Conservation (phyloP, 2,113 vertebrate species). For the Lamprotornis superbus region DNA sequence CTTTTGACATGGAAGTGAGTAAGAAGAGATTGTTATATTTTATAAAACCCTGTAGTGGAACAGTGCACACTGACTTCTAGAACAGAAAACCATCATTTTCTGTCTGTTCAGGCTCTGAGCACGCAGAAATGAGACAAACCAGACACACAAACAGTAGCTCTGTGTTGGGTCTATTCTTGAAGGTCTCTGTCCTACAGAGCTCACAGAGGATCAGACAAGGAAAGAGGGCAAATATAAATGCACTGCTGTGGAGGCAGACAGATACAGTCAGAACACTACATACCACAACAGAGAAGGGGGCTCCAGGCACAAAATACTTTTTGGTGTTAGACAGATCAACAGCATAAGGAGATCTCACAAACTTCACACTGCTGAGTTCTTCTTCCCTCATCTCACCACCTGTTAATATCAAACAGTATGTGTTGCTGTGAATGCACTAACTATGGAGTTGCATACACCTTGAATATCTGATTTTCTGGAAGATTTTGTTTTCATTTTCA, state of each 20-base stretch:
- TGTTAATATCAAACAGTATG: not conserved
- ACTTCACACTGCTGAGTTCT: slow-evolving; percentile 70
- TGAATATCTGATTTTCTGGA: not conserved
- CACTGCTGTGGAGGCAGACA: not conserved
- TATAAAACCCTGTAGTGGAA: not conserved
- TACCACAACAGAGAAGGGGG: slow-evolving; percentile 68
- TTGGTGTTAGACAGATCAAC: slow-evolving; percentile 74
- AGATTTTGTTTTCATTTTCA: not conserved
- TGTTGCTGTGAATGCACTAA: not conserved
- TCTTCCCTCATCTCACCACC: slow-evolving; percentile 74
- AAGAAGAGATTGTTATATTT: not conserved
- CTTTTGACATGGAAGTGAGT: not conserved
- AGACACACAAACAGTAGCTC: not conserved
- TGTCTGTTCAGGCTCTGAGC: not conserved
- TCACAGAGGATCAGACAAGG: not conserved
- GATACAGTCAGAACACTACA: not conserved
- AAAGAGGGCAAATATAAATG: not conserved
- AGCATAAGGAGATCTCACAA: slow-evolving; percentile 69
- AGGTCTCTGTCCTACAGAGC: not conserved
- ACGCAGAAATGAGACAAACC: not conserved
- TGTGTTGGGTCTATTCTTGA: not conserved
- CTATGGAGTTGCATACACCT: not conserved
- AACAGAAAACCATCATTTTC: not conserved
- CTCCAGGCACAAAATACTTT: slow-evolving; percentile 70
- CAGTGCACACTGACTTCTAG: not conserved